A percentile compares a stretch with the other conserved stretches of the same genome.
Evolutionary conservation across 2,888 invertebrate genomes (phyloP).

Genomic region (Amphimallon solstitiale): DNA sequence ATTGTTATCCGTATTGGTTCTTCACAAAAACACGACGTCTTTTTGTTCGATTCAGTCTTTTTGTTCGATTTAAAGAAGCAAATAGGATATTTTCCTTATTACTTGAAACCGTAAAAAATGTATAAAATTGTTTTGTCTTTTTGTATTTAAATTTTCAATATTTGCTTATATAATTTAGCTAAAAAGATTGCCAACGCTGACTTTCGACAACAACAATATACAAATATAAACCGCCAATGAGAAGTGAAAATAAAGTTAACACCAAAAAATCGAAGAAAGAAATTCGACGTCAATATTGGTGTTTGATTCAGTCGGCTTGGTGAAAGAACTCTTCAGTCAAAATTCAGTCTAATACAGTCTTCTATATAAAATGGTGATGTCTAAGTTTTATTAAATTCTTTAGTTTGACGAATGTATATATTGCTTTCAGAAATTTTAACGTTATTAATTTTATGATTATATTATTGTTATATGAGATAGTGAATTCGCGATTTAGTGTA

Average conservation of each 20-base stretch:
- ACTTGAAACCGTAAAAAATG: conserved; percentile 19
- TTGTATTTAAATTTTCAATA: conserved; percentile 10
- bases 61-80: conserved; percentile 4
- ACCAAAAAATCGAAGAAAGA: conserved; percentile 44
- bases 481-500: conserved; percentile 17
- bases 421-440: conserved; percentile 28
- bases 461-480: neutral
- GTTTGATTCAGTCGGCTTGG: conserved; percentile 54
- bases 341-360: conserved; percentile 62
- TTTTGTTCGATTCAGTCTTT: conserved; percentile 32
- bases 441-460: conserved; percentile 2
- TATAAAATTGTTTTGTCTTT: conserved; percentile 13
- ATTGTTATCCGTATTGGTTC: neutral
- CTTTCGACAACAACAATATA: conserved; percentile 18
- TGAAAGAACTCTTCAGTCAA: conserved; percentile 39
- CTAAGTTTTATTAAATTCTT: conserved; percentile 15
- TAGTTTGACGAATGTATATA: conserved; percentile 20
- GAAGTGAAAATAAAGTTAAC: conserved; percentile 36
- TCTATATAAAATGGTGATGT: conserved; percentile 48
- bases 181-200: conserved; percentile 30
- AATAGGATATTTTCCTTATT: conserved; percentile 14
- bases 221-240: conserved; percentile 26
- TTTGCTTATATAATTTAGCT: conserved; percentile 25
- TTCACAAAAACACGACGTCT: conserved; percentile 1
- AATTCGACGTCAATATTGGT: conserved; percentile 47